Evolutionary conservation across 2,888 invertebrate genomes (phyloP).

Genomic region (Drosophila paramelanica): DNA sequence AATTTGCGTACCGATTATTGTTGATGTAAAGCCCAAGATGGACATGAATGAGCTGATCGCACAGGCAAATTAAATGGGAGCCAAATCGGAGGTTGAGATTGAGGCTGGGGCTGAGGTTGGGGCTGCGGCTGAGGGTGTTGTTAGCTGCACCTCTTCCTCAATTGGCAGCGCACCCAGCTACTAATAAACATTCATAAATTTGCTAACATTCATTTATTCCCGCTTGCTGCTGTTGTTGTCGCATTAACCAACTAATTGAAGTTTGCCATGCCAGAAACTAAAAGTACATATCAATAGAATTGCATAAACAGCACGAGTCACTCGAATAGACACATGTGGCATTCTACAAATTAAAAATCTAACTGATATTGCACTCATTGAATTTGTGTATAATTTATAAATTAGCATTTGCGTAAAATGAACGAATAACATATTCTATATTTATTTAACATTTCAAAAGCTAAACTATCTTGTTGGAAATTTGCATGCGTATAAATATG

Average conservation of each 20-base stretch:
- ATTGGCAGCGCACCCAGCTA: constrained; percentile 65
- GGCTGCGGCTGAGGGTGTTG: constrained; percentile 16
- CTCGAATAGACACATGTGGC: constrained; percentile 6
- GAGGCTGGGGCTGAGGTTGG: constrained; percentile 16
- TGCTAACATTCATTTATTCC: constrained; percentile 43
- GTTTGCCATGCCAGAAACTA: constrained; percentile 46
- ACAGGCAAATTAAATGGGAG: constrained; percentile 24
- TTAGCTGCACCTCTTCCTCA: constrained; percentile 71
- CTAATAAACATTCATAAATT: constrained; percentile 61
- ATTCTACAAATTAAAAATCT: background rate
- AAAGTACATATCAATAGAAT: constrained; percentile 33
- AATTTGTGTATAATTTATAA: background rate
- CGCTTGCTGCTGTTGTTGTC: constrained; percentile 36
- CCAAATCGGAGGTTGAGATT: constrained; percentile 3
- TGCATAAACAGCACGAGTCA: constrained; percentile 27
- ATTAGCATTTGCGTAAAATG: constrained; percentile 4
- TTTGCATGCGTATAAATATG: background rate
- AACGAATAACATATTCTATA: background rate
- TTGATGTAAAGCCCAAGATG: constrained; percentile 46
- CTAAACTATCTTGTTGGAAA: background rate
- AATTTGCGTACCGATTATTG: constrained; percentile 11
- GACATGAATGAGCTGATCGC: constrained; percentile 43
- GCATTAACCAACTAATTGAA: constrained; percentile 67
- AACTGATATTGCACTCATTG: constrained; percentile 5
- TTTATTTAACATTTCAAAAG: constrained; percentile 1